Evolutionary conservation across 2,113 vertebrate genomes (phyloP).

Genomic region (Octodon degus): DNA sequence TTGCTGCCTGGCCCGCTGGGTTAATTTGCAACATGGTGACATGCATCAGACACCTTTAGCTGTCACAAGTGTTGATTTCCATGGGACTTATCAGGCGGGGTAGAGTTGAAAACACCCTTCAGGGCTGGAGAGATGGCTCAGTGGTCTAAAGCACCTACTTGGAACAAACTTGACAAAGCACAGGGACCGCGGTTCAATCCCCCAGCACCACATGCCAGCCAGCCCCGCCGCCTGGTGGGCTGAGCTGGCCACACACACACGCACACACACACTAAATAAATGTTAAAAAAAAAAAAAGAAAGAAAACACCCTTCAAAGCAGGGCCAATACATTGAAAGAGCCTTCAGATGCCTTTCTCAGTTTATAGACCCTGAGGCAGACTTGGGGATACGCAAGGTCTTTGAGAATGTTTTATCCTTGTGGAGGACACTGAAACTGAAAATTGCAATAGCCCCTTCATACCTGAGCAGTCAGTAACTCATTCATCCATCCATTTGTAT

Average conservation of each 20-base stretch:
- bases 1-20: conserved; percentile 3
- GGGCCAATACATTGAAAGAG: neutral
- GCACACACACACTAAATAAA: too few species aligned
- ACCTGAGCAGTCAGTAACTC: neutral
- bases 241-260: too few species aligned
- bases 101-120: neutral
- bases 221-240: too few species aligned
- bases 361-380: neutral
- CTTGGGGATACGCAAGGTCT: neutral
- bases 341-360: neutral
- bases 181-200: too few species aligned
- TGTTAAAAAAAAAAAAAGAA: too few species aligned
- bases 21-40: neutral
- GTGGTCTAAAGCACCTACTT: too few species aligned
- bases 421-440: neutral
- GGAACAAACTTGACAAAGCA: too few species aligned
- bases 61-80: neutral
- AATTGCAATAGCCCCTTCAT: neutral
- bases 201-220: too few species aligned
- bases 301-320: conserved; percentile 12
- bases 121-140: too few species aligned
- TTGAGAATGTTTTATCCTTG: neutral
- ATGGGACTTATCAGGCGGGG: neutral
- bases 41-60: neutral
- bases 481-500: neutral